Conservation (phyloP, 1,140 invertebrate species). For the Sitobion miscanthi region DNA sequence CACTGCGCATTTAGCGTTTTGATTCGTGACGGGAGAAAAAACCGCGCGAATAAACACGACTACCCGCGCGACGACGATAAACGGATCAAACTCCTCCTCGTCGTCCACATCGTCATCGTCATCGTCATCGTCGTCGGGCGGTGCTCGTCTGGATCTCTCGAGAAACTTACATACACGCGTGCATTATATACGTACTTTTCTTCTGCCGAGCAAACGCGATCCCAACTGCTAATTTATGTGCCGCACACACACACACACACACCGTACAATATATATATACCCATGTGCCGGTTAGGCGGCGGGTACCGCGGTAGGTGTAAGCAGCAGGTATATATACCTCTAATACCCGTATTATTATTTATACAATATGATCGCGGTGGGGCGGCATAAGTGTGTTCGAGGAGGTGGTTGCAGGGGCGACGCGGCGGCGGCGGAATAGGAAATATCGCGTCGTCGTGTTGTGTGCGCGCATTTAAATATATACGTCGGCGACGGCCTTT, state of each 20-base stretch:
- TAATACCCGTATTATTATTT: not conserved
- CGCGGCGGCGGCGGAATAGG: not conserved
- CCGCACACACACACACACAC: not conserved
- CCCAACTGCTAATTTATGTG: conserved; percentile 9
- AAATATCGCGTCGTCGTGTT: not conserved
- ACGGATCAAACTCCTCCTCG: not conserved
- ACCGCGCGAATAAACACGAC: not conserved
- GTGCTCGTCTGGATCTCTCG: not conserved
- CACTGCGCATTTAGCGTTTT: not conserved
- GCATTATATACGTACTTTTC: not conserved
- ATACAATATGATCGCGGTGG: not conserved
- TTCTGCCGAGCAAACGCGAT: not conserved
- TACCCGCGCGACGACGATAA: not conserved
- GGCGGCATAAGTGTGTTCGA: not conserved
- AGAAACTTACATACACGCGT: not conserved
- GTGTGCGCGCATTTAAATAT: not conserved
- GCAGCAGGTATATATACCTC: not conserved
- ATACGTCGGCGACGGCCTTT: not conserved
- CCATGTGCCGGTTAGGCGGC: too few species aligned
- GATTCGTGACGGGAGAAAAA: conserved; percentile 11
- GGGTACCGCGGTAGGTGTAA: not conserved
- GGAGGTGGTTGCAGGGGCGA: not conserved
- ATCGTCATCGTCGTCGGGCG: not conserved
- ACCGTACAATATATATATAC: not conserved
- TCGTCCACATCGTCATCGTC: not conserved